Evolutionary conservation across 2,113 vertebrate genomes (phyloP), one percentile per base, ranked within the genome.

Genomic region (Okapia johnstoni): DNA sequence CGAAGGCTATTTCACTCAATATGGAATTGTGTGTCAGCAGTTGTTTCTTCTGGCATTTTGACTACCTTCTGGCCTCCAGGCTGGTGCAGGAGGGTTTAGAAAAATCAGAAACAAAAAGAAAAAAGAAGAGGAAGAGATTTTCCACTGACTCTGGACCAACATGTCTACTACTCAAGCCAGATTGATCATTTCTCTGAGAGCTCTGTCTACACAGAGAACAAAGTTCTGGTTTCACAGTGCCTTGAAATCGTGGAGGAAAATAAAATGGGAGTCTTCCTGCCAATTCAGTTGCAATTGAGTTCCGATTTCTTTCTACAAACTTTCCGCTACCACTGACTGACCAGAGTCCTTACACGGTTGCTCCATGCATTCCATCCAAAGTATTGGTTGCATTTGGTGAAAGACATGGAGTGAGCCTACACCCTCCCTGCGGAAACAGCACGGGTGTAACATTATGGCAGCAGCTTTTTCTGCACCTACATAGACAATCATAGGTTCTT

Each of bases 101-200:
- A 70, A 40, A 11, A 40, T 40, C 66, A 70, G 66, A 70, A 70
- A 9, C n/a, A 70, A 70, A 70, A 70, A 70, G n/a, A 70, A 23
- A 36, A 70, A 70, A 40, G n/a, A 70, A 70, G n/a, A 70, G 19
- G 66, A 40, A 23, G 19, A n/a, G 10, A 70, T 70, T 13, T 70
- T 70, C 5, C n/a, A 70, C 10, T 70, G 66, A 40, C n/a, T 40
- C 66, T 70, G 66, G n/a, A 40, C n/a, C 66, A 40, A 40, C 10
- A 70, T 40, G 10, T 2, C n/a, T 1, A 6, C n/a, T 40, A 70
- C 66, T 70, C n/a, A 70, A 23, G 19, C 19, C n/a, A 70, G 66
- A 40, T 0, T 40, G 19, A 70, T 40, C 19, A 70, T 12, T 70
- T 70, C n/a, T 6, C 0, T 0, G 66, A 70, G n/a, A 70, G n/a